Evolutionary conservation across 2,113 vertebrate genomes (phyloP).

Genomic region (Phyllostomus hastatus): DNA sequence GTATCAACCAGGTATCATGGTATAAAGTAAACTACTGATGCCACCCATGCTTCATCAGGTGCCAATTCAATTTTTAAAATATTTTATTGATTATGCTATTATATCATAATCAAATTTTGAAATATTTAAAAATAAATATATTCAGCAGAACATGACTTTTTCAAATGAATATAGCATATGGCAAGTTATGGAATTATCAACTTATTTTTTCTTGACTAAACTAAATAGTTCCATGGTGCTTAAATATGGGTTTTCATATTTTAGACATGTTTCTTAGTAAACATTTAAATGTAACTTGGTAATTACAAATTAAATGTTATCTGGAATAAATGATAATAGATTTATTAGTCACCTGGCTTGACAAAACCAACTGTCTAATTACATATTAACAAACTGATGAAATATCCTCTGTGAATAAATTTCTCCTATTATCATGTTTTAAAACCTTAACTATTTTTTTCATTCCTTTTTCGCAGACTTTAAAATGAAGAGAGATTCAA

Average conservation of each 20-base stretch:
- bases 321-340: background rate
- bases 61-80: background rate
- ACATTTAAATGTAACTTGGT: background rate
- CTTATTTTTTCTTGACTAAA: conserved; percentile 19
- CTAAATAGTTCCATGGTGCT: background rate
- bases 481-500: background rate
- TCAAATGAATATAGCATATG: background rate
- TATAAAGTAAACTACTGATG: background rate
- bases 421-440: background rate
- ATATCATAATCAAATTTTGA: background rate
- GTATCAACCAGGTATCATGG: background rate
- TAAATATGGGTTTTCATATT: background rate
- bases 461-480: background rate
- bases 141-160: background rate
- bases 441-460: conserved; percentile 6
- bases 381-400: background rate
- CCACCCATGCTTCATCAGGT: background rate
- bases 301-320: conserved; percentile 31
- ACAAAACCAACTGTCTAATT: conserved; percentile 25
- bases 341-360: background rate
- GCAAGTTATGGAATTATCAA: background rate
- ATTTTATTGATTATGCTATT: background rate
- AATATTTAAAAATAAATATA: background rate
- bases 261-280: conserved; percentile 24
- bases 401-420: background rate